A percentile compares a stretch with the other conserved stretches of the same genome.
Evolutionary conservation across 2,888 invertebrate species (phyloP).

Genomic region (Xanthia togata): DNA sequence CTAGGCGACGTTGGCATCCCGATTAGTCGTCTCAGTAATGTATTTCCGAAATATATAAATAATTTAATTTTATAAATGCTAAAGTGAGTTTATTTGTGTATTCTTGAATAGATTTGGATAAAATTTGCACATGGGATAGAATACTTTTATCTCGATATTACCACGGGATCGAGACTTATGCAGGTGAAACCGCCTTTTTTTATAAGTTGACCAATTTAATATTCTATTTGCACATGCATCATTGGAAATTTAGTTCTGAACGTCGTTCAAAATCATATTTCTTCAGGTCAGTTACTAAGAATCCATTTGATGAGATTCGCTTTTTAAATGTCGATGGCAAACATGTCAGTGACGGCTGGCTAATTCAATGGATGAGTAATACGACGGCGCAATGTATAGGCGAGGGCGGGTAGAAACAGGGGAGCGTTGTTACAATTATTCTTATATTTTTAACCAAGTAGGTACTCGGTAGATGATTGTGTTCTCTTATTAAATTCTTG

Average conservation of each 20-base stretch:
- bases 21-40: too few relatives aligned
- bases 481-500: not conserved
- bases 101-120: too few relatives aligned
- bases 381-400: constrained; percentile 16
- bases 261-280: constrained; percentile 54
- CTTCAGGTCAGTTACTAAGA: constrained; percentile 45
- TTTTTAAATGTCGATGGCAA: constrained; percentile 58
- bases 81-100: too few relatives aligned
- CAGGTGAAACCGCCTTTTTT: too few relatives aligned
- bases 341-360: constrained; percentile 36
- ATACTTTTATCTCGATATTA: too few relatives aligned
- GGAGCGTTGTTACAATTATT: not conserved
- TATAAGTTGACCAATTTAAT: too few relatives aligned
- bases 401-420: constrained; percentile 20
- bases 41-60: too few relatives aligned
- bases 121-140: too few relatives aligned
- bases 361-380: constrained; percentile 60
- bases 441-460: not conserved
- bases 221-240: constrained; percentile 8
- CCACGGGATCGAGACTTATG: too few relatives aligned
- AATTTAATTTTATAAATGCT: too few relatives aligned
- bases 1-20: too few relatives aligned
- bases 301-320: constrained; percentile 54
- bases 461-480: not conserved
- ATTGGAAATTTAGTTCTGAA: constrained; percentile 55